Conservation (phyloP, 2,113 vertebrate genomes). For the Phaetusa simplex region DNA sequence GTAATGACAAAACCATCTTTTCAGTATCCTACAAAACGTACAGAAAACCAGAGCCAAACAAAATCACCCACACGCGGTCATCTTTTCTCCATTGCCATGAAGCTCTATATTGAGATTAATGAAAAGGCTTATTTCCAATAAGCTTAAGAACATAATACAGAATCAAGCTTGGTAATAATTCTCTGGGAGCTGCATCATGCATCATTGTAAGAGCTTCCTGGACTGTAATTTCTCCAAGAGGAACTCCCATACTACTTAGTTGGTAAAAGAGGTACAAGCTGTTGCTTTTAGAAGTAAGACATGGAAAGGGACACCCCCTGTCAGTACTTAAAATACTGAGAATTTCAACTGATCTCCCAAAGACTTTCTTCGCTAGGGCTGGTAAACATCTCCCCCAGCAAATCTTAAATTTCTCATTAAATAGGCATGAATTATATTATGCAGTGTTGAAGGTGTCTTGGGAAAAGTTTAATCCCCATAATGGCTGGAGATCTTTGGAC, state of each 20-base stretch:
- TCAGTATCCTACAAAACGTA: neutral
- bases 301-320: neutral
- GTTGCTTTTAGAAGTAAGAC: neutral
- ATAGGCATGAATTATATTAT: neutral
- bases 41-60: neutral
- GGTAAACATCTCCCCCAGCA: neutral
- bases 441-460: neutral
- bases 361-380: neutral
- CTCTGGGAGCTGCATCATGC: neutral
- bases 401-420: neutral
- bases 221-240: neutral
- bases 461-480: neutral
- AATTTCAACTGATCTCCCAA: neutral
- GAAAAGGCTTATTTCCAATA: neutral
- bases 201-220: neutral
- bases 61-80: neutral
- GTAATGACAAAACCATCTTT: neutral
- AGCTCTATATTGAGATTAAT: neutral
- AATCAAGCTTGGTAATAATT: neutral
- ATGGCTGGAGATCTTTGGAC: neutral
- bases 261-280: neutral
- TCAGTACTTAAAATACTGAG: neutral
- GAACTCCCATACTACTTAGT: neutral
- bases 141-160: neutral
- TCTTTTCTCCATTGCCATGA: neutral